Percentiles rank a stretch among this genome's conserved stretches.
Evolutionary conservation across 2,797 vertebrate genomes (phyloP).

Genomic region (Lepilemur ruficaudatus): DNA sequence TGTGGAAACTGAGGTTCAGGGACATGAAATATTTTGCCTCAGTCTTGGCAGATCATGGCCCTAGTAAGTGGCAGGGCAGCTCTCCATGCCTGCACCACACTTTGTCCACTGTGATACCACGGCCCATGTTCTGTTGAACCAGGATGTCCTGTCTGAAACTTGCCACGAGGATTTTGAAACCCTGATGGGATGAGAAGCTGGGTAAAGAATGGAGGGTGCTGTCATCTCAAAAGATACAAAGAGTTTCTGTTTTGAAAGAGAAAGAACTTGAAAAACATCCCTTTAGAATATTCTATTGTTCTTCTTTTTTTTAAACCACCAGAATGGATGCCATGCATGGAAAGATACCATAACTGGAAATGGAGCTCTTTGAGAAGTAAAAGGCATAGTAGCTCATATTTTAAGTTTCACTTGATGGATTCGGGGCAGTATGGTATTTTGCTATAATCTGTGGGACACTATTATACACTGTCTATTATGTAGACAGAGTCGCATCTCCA

Average conservation of each 20-base stretch:
- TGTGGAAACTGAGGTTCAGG: neutral
- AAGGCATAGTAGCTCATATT: neutral
- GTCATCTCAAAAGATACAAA: constrained; percentile 1
- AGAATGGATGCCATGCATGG: neutral
- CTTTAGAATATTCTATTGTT: neutral
- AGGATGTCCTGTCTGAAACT: neutral
- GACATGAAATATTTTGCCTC: neutral
- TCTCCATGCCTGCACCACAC: neutral
- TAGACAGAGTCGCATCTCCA: neutral
- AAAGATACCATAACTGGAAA: neutral
- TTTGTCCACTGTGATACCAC: neutral
- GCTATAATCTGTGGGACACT: neutral
- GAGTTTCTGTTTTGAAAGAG: neutral
- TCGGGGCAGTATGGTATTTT: neutral
- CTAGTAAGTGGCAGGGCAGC: neutral
- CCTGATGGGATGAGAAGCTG: neutral
- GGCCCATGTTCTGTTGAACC: neutral
- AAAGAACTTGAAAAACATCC: neutral
- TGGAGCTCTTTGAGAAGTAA: neutral
- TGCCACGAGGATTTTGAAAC: neutral
- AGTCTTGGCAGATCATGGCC: neutral
- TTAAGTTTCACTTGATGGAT: neutral
- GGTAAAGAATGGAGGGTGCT: neutral
- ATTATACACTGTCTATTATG: neutral
- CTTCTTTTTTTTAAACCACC: neutral